Percentiles rank a stretch among this genome's conserved stretches.
phyloP scores from a whole-genome alignment of 2,113 vertebrate genomes.

The Cacatua alba region DNA sequence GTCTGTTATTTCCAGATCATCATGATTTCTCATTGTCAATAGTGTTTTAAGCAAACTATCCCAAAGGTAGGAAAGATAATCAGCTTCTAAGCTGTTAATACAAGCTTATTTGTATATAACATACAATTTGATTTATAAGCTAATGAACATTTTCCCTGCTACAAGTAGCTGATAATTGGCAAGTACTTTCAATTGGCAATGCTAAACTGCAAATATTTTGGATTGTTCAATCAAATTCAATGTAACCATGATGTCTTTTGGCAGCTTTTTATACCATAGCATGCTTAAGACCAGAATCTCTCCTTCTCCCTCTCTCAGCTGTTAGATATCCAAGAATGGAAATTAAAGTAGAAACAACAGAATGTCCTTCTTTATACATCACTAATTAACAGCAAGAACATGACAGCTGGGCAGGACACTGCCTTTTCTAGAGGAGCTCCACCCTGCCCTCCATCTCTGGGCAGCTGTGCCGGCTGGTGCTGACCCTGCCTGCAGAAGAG shows the following conservation, averaged over 20 bases:
- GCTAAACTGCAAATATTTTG: conserved; percentile 67
- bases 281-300: conserved; percentile 6
- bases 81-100: background rate
- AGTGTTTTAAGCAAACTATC: background rate
- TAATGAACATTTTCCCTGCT: conserved; percentile 39
- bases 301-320: background rate
- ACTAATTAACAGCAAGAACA: background rate
- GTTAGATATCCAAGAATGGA: background rate
- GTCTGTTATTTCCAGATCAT: background rate
- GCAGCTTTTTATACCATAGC: conserved; percentile 47
- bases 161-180: conserved; percentile 58
- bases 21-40: background rate
- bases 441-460: background rate
- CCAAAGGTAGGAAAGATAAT: background rate
- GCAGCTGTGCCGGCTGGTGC: background rate
- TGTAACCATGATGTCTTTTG: conserved; percentile 64
- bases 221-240: conserved; percentile 60
- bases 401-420: background rate
- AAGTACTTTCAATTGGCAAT: conserved; percentile 67
- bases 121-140: conserved; percentile 22
- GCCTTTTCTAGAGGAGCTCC: background rate
- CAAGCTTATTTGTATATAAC: background rate
- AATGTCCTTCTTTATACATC: background rate
- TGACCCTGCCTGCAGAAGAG: background rate
- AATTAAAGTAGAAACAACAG: background rate